Evolutionary conservation across 2,888 invertebrate species (phyloP).

Genomic region (Phaedon cochleariae): DNA sequence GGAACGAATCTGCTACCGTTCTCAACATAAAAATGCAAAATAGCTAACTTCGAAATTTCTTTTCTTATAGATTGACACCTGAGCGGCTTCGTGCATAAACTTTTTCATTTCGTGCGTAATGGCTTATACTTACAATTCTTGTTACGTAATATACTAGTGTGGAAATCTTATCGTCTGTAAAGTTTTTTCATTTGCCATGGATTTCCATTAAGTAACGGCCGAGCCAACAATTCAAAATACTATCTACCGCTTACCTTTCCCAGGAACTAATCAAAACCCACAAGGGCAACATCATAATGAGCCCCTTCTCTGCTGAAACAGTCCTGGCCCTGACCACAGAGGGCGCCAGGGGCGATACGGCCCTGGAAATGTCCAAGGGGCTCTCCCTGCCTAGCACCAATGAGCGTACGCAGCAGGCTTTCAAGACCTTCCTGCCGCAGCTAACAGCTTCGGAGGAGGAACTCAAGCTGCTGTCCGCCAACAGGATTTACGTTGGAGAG

Average conservation of each 20-base stretch:
- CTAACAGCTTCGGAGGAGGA: conserved; percentile 38
- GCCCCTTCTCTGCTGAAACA: conserved; percentile 55
- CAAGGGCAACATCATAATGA: conserved; percentile 50
- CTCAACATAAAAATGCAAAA: no score
- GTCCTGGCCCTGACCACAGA: conserved; percentile 52
- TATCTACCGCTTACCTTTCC: not conserved
- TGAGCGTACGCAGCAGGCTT: conserved; percentile 30
- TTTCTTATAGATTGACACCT: no score
- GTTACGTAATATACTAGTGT: no score
- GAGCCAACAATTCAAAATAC: no score
- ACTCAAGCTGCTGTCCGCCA: conserved; percentile 50
- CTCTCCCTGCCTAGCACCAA: conserved; percentile 43
- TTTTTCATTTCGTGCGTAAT: no score
- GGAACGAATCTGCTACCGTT: no score
- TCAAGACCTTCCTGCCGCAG: conserved; percentile 39
- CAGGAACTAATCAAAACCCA: conserved; percentile 41
- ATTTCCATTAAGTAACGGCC: no score
- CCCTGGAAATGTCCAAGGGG: conserved; percentile 45
- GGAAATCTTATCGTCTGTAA: no score
- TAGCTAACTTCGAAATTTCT: no score
- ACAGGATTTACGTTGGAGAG: conserved; percentile 70
- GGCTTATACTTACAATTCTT: no score
- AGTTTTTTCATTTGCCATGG: no score
- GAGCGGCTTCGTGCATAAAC: no score
- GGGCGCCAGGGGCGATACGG: conserved; percentile 54